Base-by-base conservation (phyloP, 2,797 vertebrate species). In the Synaphobranchus kaupii region DNA sequence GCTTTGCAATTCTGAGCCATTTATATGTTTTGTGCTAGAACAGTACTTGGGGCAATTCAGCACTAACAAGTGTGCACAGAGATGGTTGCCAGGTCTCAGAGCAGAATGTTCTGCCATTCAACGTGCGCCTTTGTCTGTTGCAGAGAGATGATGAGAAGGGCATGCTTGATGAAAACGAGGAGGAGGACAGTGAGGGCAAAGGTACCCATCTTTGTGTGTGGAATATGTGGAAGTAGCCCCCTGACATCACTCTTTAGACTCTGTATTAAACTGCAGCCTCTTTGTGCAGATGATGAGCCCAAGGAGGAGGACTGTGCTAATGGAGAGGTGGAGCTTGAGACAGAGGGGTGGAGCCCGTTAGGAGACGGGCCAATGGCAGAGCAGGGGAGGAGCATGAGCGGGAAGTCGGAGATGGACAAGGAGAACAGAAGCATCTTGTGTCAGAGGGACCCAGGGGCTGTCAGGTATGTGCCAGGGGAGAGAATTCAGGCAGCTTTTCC, bases 141-240 rank as follows among this genome's bases (percentile, higher is more conserved):
- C 56, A 96, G 96, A 92, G 92, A 90, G 94, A 95, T 0, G 95
- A 96, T 90, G 95, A 95, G 87, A 88, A 71, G 81, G 66, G 60
- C 60, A 86, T 86, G 66, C 15, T 89, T 63, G 90, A 92, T 25
- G 93, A 84, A 83, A 84, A 84, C 15, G 86, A 87, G 52, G 86
- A 87, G 15, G 86, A 87, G 25, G 82, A 87, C 66, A 47, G 68
- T 6, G 82, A 84, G 17, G 48, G 52, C 39, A 87, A 84, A 68
- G 86, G 86, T 87, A 71, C 1, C 50, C n/a, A 54, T 83, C 50
- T 15, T 28, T 31, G 13, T 31, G 9, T 83, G 20, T 25, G 1
- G 25, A 71, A 28, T 1, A 56, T 10, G 31, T 68, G 48, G 15
- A n/a, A 9, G 63, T 20, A 31, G 28, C 34, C 12, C 12, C 56